These are phyloP conservation scores for Intellagama lesueurii DNA, from an alignment of 2,797 vertebrate genomes.

Conservation along the genomic window DNA sequence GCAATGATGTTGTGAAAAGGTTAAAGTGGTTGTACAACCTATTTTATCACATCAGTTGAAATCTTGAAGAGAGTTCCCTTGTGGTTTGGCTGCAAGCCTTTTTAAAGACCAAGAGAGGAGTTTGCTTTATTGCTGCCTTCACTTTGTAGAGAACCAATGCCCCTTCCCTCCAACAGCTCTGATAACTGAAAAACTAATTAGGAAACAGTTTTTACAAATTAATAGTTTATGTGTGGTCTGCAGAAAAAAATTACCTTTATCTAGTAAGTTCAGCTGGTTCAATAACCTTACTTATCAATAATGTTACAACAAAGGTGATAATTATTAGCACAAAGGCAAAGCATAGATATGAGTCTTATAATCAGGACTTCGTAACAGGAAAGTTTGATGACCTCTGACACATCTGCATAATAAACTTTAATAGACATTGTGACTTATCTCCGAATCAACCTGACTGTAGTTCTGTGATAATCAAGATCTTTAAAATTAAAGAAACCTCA, in stretches of 20 bases:
- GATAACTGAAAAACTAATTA: constrained; percentile 23
- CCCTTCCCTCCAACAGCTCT: neutral
- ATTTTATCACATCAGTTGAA: neutral
- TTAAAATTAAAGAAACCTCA: neutral
- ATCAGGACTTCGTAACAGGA: neutral
- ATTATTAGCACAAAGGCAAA: neutral
- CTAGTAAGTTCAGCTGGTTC: constrained; percentile 1
- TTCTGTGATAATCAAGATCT: neutral
- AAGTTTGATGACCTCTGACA: neutral
- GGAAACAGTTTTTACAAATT: neutral
- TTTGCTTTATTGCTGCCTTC: neutral
- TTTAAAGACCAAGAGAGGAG: neutral
- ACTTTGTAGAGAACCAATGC: neutral
- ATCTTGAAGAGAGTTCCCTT: neutral
- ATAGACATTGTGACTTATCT: neutral
- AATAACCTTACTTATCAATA: constrained; percentile 2
- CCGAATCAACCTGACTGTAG: neutral
- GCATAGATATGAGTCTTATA: neutral
- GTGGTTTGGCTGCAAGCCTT: neutral
- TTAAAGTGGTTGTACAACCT: neutral
- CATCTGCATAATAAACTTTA: neutral
- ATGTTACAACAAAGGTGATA: neutral
- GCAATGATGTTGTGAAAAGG: too few relatives aligned
- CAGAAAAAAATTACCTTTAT: neutral
- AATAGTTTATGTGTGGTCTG: neutral